phyloP scores from a whole-genome alignment of 2,113 vertebrate genomes.

The Oreamnos americanus region DNA sequence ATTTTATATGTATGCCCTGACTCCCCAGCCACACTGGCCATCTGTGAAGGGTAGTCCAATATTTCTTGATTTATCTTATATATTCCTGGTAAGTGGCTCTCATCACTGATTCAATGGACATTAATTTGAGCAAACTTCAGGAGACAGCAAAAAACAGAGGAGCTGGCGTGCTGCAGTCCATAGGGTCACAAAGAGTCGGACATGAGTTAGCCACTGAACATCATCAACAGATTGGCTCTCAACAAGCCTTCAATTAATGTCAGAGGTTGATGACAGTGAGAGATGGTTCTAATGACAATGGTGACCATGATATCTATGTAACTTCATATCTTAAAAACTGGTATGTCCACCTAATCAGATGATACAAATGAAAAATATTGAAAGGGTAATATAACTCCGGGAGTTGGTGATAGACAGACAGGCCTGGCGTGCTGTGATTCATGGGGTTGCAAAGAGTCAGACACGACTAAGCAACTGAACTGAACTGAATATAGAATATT shows the following conservation, averaged over 20 bases:
- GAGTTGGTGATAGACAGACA: too few species aligned
- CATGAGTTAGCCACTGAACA: background rate
- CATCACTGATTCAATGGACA: background rate
- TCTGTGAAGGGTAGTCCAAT: background rate
- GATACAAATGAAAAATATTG: background rate
- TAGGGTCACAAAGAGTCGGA: background rate
- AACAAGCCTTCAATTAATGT: background rate
- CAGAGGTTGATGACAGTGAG: background rate
- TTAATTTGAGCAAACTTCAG: background rate
- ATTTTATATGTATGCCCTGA: background rate
- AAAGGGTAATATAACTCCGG: background rate
- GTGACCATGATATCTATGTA: background rate
- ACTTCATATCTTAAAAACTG: background rate
- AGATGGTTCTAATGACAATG: background rate
- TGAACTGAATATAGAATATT: background rate
- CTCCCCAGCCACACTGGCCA: background rate
- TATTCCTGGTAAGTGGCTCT: background rate
- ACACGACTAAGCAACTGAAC: too few species aligned
- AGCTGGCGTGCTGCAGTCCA: background rate
- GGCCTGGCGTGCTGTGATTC: too few species aligned
- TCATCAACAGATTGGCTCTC: background rate
- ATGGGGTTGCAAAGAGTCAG: rapidly evolving
- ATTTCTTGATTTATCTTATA: background rate
- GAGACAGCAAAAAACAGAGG: background rate
- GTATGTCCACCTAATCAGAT: background rate